These are phyloP conservation scores for Pristionchus fissidentatus DNA, from an alignment of 2,888 invertebrate genomes.

Conservation along the genomic window DNA sequence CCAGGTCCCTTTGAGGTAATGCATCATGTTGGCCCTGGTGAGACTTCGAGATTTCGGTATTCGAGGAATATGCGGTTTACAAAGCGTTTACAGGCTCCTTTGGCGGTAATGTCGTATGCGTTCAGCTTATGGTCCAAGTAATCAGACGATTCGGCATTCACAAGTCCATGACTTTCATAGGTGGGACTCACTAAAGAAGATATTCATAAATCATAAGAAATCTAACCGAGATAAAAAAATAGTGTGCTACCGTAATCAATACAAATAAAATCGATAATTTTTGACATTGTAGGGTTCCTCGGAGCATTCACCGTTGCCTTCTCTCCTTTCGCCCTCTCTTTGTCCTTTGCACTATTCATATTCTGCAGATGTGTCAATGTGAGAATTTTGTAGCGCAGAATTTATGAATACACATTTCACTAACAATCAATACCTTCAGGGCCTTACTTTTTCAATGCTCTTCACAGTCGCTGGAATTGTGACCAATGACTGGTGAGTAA, in stretches of 20 bases:
- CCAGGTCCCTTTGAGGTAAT: no score
- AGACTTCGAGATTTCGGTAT: background rate
- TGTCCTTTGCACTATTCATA: conserved; percentile 1
- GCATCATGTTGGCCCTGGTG: no score
- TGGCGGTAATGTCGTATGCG: conserved; percentile 35
- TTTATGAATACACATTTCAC: background rate
- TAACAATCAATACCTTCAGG: background rate
- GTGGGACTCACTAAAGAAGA: background rate
- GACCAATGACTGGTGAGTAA: conserved; percentile 36
- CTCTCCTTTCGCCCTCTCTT: background rate
- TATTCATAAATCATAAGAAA: background rate
- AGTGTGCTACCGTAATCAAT: background rate
- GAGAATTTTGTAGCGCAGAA: background rate
- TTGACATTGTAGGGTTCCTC: background rate
- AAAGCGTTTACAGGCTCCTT: background rate
- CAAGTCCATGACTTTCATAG: conserved; percentile 3
- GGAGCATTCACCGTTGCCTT: background rate
- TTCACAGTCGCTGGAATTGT: conserved; percentile 36
- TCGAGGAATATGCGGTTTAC: background rate
- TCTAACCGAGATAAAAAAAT: background rate
- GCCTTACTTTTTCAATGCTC: conserved; percentile 7
- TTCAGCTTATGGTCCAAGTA: conserved; percentile 2
- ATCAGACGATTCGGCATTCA: conserved; percentile 44
- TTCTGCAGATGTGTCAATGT: conserved; percentile 20
- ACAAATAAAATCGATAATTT: background rate